A percentile compares a stretch with the other conserved stretches of the same genome.
Evolutionary conservation across 2,113 vertebrate genomes (phyloP).

Genomic region (Eulemur rufifrons): DNA sequence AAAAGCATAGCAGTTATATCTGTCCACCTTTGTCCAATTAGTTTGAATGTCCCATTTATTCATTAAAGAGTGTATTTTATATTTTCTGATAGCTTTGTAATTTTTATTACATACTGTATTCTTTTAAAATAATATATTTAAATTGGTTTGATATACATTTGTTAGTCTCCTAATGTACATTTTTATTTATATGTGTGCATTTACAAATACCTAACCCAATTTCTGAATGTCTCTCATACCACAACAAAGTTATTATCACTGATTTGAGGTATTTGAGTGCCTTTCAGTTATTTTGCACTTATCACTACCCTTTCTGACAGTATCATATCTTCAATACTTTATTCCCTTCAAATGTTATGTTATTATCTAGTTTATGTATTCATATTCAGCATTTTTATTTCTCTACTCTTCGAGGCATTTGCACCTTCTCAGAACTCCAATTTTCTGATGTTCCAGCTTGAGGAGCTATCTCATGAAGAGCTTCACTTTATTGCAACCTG

Average conservation of each 20-base stretch:
- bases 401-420: background rate
- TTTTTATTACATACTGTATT: background rate
- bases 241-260: background rate
- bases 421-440: background rate
- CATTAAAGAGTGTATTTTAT: background rate
- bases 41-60: background rate
- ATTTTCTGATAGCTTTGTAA: background rate
- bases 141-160: background rate
- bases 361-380: background rate
- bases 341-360: background rate
- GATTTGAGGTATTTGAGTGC: background rate
- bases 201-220: background rate
- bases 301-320: background rate
- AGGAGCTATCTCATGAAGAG: background rate
- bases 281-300: background rate
- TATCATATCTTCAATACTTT: background rate
- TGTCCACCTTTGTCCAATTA: background rate
- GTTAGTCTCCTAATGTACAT: background rate
- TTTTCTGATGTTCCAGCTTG: background rate
- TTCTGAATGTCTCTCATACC: background rate
- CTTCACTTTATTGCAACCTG: background rate
- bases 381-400: background rate
- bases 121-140: background rate
- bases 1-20: background rate
- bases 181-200: background rate